Evolutionary conservation across 2,888 invertebrate species (phyloP).

Genomic region (Ophioninae sp.): DNA sequence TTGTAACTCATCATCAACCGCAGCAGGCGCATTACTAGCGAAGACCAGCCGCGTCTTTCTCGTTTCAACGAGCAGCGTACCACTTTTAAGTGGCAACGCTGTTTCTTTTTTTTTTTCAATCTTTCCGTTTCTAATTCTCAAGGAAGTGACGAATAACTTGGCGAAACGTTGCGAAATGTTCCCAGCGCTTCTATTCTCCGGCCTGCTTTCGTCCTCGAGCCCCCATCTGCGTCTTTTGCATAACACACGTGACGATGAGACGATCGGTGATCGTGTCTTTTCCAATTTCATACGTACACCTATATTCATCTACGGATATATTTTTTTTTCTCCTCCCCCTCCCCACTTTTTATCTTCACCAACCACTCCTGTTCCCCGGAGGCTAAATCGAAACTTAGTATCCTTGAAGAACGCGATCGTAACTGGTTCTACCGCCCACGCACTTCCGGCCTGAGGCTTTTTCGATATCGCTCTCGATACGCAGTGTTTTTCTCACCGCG

Average conservation of each 20-base stretch:
- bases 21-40: not conserved
- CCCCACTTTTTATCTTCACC: constrained; percentile 2
- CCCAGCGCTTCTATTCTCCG: constrained; percentile 18
- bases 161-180: constrained; percentile 29
- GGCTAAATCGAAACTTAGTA: constrained; percentile 21
- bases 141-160: constrained; percentile 25
- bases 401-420: constrained; percentile 49
- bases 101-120: not conserved
- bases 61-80: not conserved
- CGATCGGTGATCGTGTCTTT: not conserved
- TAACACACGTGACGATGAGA: not conserved
- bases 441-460: constrained; percentile 59
- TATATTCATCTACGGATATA: not conserved
- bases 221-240: not conserved
- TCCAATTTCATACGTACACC: not conserved
- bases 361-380: constrained; percentile 21
- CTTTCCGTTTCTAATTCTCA: not conserved
- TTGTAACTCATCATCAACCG: not conserved
- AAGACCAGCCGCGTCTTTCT: not conserved
- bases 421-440: constrained; percentile 62
- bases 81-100: not conserved
- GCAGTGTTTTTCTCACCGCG: constrained; percentile 30
- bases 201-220: not conserved
- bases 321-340: not conserved
- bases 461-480: constrained; percentile 49